A percentile compares a stretch with the other conserved stretches of the same genome.
phyloP scores from a whole-genome alignment of 1,140 invertebrate genomes.

The Probaryconus sp. region DNA sequence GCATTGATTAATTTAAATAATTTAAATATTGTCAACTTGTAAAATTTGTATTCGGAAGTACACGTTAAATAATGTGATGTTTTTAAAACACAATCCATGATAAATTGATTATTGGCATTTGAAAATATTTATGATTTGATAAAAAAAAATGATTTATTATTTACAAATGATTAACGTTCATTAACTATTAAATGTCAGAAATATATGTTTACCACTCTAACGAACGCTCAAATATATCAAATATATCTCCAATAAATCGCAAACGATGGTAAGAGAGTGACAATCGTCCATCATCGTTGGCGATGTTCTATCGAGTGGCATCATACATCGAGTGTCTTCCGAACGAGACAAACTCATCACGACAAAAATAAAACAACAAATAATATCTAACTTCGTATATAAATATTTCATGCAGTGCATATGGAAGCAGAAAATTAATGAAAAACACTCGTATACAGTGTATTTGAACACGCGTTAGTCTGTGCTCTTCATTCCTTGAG shows the following conservation, averaged over 20 bases:
- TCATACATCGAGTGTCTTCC: slow-evolving; percentile 33
- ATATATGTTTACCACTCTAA: slow-evolving; percentile 8
- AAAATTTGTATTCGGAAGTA: too few relatives aligned
- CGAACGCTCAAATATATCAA: slow-evolving; percentile 3
- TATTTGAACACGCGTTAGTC: slow-evolving; percentile 23
- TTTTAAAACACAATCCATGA: too few relatives aligned
- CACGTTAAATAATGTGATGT: too few relatives aligned
- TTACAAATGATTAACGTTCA: background rate
- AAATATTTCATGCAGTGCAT: slow-evolving; percentile 30
- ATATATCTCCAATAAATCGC: slow-evolving; percentile 17
- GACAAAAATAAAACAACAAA: slow-evolving; percentile 6
- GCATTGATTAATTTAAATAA: too few relatives aligned
- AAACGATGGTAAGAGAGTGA: slow-evolving; percentile 30
- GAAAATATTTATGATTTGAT: too few relatives aligned
- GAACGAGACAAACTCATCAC: slow-evolving; percentile 2
- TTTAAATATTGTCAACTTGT: too few relatives aligned
- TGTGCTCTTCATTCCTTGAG: slow-evolving; percentile 30
- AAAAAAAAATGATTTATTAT: slow-evolving; percentile 21
- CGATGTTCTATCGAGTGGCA: slow-evolving; percentile 7
- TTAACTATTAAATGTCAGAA: slow-evolving; percentile 5
- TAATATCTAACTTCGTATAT: slow-evolving; percentile 7
- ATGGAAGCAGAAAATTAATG: slow-evolving; percentile 26
- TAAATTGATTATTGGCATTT: too few relatives aligned
- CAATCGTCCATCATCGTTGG: slow-evolving; percentile 20
- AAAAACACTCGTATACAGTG: slow-evolving; percentile 45